phyloP scores from a whole-genome alignment of 2,113 vertebrate species.

The Paedocypris sp. region DNA sequence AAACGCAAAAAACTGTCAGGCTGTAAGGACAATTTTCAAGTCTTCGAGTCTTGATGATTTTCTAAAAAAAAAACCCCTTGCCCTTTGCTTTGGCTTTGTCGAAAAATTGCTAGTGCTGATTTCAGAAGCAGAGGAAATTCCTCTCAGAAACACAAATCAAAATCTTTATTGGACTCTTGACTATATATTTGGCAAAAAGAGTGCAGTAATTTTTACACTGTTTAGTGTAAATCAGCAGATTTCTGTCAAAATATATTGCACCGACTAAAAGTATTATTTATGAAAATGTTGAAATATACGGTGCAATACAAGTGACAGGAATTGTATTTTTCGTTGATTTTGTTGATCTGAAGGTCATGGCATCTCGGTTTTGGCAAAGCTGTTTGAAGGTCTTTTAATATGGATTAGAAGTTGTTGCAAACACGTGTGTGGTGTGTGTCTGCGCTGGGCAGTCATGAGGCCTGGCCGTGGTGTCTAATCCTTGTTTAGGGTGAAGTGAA shows the following conservation, averaged over 20 bases:
- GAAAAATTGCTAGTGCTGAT: conserved; percentile 1
- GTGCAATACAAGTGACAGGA: too few species aligned
- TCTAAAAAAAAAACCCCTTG: not conserved
- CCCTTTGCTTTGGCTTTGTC: conserved; percentile 8
- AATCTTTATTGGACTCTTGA: not conserved
- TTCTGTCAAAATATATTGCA: too few species aligned
- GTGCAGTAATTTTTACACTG: too few species aligned
- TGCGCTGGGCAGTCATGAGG: conserved; percentile 69
- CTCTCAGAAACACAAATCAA: not conserved
- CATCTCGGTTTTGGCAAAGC: conserved; percentile 5
- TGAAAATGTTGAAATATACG: too few species aligned
- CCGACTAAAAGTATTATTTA: too few species aligned
- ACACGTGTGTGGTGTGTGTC: conserved; percentile 17
- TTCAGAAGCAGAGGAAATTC: conserved; percentile 2
- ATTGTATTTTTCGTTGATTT: too few species aligned
- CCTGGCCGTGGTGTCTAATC: conserved; percentile 80
- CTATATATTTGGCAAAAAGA: too few species aligned
- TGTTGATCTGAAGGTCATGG: too few species aligned
- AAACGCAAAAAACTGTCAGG: not conserved
- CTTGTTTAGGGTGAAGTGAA: conserved; percentile 81
- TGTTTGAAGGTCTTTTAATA: conserved; percentile 24
- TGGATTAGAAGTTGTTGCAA: conserved; percentile 26
- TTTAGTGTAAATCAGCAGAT: too few species aligned
- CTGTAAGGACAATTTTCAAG: conserved; percentile 8
- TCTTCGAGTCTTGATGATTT: conserved; percentile 3